Base-by-base conservation (phyloP, 2,113 vertebrate genomes). In the Gallinago paraguaiae region DNA sequence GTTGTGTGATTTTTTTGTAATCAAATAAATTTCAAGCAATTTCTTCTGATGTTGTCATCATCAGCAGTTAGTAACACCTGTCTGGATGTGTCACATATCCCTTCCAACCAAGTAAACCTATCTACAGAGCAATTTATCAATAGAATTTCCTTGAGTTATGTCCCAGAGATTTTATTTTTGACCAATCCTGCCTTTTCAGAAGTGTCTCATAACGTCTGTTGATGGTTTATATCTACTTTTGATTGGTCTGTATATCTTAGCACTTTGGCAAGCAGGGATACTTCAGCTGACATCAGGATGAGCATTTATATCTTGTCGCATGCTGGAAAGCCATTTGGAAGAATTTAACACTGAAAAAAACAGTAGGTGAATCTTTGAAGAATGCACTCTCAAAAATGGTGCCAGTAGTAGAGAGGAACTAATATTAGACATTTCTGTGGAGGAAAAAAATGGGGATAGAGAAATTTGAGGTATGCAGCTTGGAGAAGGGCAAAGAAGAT, bases 401-500 rank as follows among this genome's bases (percentile, higher is more conserved):
- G 25, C 17, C 94, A 91, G 37, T 46, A 88, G 37, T 13, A 70
- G 8, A 71, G 19, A 68, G 22, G 4, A 75, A 31, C 2, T 83
- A 95, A 96, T 94, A 97, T 30, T 79, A 95, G 76, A 96, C 57
- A 67, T 84, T 79, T 76, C 72, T 39, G 7, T 19, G 48, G 25
- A 82, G 45, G 13, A 48, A 67, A 79, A 88, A 77, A 37, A 5
- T 63, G 18, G 20, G 15, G 23, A 30, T 41, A 90, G 56, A 93
- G 59, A 84, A 82, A 95, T 50, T 39, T 30, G 56, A 78, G 87
- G 39, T 60, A 33, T 46, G n/a, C 48, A 86, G 41, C 30, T 79
- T 92, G 79, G 35, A 93, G 85, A 96, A 97, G 69, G 86, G 60
- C 69, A 95, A 94, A 95, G 76, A 93, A 96, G 90, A 97, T 96